These are phyloP conservation scores for Dunckerocampus dactyliophorus DNA, from an alignment of 2,113 vertebrate genomes.

Conservation along the genomic window DNA sequence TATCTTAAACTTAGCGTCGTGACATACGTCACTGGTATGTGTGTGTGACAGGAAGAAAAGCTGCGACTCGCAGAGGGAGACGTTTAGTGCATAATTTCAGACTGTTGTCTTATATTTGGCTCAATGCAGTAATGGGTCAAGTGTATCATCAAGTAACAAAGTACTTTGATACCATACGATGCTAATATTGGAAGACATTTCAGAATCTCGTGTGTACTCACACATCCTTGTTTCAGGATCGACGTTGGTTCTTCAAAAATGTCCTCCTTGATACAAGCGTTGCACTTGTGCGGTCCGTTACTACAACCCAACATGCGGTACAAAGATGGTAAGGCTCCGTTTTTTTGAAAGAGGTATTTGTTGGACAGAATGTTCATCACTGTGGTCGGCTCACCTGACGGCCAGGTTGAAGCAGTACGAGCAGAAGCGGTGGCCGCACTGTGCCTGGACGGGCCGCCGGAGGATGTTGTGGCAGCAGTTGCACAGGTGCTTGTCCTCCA, in stretches of 20 bases:
- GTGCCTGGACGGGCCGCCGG: slow-evolving; percentile 87
- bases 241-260: slow-evolving; percentile 90
- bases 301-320: slow-evolving; percentile 57
- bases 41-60: no score
- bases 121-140: no score
- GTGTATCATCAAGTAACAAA: no score
- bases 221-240: slow-evolving; percentile 83
- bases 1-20: no score
- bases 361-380: not conserved
- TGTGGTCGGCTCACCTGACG: slow-evolving; percentile 52
- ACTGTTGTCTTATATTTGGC: no score
- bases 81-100: no score
- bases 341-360: not conserved
- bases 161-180: not conserved
- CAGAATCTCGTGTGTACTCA: slow-evolving; percentile 61
- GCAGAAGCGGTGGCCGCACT: slow-evolving; percentile 97
- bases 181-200: not conserved
- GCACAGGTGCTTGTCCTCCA: slow-evolving; percentile 93
- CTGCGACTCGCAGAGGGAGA: no score
- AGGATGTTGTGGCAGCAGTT: slow-evolving; percentile 87
- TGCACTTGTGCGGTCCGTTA: slow-evolving; percentile 89
- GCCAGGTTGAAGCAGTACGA: slow-evolving; percentile 83
- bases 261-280: slow-evolving; percentile 90
- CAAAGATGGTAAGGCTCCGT: not conserved
- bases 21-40: no score